Base-by-base conservation (phyloP, 2,888 invertebrate genomes). In the Lycia hirtaria region DNA sequence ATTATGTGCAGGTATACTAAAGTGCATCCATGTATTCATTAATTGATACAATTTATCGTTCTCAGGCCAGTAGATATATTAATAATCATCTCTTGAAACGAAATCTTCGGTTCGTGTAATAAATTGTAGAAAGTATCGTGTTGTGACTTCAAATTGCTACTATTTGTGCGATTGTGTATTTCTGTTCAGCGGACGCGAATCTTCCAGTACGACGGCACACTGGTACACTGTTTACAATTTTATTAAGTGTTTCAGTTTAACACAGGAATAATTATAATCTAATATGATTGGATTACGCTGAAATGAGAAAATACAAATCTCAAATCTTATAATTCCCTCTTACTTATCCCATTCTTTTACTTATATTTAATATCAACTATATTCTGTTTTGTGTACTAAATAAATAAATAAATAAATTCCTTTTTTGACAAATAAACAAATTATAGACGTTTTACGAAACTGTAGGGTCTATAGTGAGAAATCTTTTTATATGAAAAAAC, bases 91-190 rank as follows among this genome's bases (percentile, higher is more conserved):
- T 47, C 6, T 17, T 24, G 7, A 10, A 24, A 15, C 38, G 12
- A 22, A 37, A n/a, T n/a, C n/a, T n/a, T 12, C 38, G 20, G 37
- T 20, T 38, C 28, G 17, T 19, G 38, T 26, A 20, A 48, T 49
- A 49, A 49, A 49, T 49, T 28, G 28, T 9, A 5, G 3, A 14
- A 30, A 14, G 30, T 19, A 28, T 30, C 38, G 26, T 40, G 49
- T 38, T 49, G 49, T 49, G 49, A 49, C 49, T 49, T 40, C 19
- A 20, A 30, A 30, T 49, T 20, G 49, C 49, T 14, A 38, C 14
- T 19, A 28, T 49, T 49, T 49, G 38, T 49, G 49, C 10, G 26
- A 40, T 38, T 19, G 38, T 10, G 38, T 49, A 40, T 49, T 49
- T 49, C 22, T 38, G 49, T 15, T 17, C 35, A 37, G 14, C n/a